Base-by-base conservation (phyloP, 2,888 invertebrate species). In the Rotaria socialis region DNA sequence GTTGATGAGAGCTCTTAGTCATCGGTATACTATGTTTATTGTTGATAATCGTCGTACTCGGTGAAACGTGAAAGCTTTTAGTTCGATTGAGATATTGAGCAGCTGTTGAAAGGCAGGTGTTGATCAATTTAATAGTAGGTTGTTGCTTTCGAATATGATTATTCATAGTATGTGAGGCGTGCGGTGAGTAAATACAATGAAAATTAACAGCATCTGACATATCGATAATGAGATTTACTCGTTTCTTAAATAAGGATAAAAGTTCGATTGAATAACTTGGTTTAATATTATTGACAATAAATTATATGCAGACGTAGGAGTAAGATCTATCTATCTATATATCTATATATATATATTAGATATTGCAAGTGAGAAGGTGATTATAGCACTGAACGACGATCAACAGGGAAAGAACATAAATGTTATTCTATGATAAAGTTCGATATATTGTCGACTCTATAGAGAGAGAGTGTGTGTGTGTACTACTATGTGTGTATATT, bases 71-170 rank as follows among this genome's bases (percentile, higher is more conserved):
- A 80, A 80, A 80, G 10, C 47, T 80, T 80, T 80, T 80, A 4
- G 75, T 80, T 24, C 75, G 75, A 80, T 80, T 80, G 10, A 80
- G 47, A 80, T 80, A 80, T 10, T 80, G 47, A 14, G 67, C 67
- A 67, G 67, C 67, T 67, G 67, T 67, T 5, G 67, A 67, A 27
- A 67, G 67, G 35, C 27, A 67, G 16, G 67, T 35, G 6, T 67
- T 67, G 24, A 67, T 67, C 4, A 67, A 16, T 67, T 67, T 67
- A 67, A 5, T 67, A 27, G 67, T 35, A 0, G 67, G 14, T 67
- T 67, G 67, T 16, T 67, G 35, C 14, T 67, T 67, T 67, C 67
- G 67, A 27, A 67, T 35, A 67, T 67, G 67, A 35, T 67, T 67
- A 11, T 27, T 67, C 11, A 14, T 35, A 14, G 67, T 16, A 67